Conservation (phyloP, 2,888 invertebrate species). For the Drosophila limbata region DNA sequence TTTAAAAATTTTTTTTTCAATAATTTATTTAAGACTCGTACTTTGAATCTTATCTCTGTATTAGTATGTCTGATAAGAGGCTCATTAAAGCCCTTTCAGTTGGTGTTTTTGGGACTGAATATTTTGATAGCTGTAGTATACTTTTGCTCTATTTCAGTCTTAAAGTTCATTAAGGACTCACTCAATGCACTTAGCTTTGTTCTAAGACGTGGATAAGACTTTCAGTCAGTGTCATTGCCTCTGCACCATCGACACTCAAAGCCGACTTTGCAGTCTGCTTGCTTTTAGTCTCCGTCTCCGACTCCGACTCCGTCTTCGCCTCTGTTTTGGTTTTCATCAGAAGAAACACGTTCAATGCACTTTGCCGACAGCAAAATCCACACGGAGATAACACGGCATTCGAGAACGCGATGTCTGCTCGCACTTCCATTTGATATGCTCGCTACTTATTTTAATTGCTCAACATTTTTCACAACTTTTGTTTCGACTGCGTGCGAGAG, state of each 20-base stretch:
- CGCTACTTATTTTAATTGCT: slow-evolving; percentile 77
- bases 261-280: slow-evolving; percentile 1
- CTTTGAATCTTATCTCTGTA: too few relatives aligned
- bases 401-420: slow-evolving; percentile 18
- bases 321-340: slow-evolving; percentile 37
- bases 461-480: slow-evolving; percentile 72
- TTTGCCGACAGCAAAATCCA: slow-evolving; percentile 63
- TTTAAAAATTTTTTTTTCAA: too few relatives aligned
- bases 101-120: not conserved
- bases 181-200: not conserved
- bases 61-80: too few relatives aligned
- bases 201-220: not conserved
- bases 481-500: slow-evolving; percentile 34
- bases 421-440: slow-evolving; percentile 34
- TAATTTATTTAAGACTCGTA: too few relatives aligned
- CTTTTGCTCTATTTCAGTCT: not conserved
- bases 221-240: slow-evolving; percentile 20
- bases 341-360: slow-evolving; percentile 28
- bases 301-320: not conserved
- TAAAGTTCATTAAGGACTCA: not conserved
- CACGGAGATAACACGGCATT: slow-evolving; percentile 48
- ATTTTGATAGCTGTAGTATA: not conserved
- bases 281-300: not conserved
- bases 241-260: slow-evolving; percentile 1
- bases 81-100: too few relatives aligned